Evolutionary conservation across 1,140 invertebrate species (phyloP).

Genomic region (Bombus sibiricus): DNA sequence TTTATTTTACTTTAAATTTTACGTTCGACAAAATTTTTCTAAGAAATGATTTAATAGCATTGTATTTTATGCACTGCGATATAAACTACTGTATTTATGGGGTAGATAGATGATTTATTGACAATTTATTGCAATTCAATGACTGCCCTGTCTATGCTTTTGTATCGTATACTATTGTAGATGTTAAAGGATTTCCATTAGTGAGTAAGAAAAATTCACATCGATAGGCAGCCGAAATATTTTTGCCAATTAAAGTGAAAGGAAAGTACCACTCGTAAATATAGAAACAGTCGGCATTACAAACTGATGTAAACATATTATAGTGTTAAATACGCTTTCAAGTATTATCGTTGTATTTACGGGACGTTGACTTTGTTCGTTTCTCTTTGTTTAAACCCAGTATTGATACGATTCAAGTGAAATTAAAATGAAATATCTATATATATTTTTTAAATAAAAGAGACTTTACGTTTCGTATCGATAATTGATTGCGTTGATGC

Average conservation of each 20-base stretch:
- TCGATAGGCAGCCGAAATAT: not conserved
- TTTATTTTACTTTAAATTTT: too few species aligned
- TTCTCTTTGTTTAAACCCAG: not conserved
- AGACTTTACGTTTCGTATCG: not conserved
- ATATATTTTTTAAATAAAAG: not conserved
- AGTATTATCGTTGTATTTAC: constrained; percentile 13
- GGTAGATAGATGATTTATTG: too few species aligned
- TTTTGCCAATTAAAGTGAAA: constrained; percentile 21
- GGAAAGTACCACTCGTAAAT: constrained; percentile 4
- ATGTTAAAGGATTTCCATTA: too few species aligned
- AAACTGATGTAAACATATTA: not conserved
- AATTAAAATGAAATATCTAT: not conserved
- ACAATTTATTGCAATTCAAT: too few species aligned
- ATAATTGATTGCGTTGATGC: not conserved
- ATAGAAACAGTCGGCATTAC: not conserved
- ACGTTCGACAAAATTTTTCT: too few species aligned
- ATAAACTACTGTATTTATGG: too few species aligned
- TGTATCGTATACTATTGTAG: too few species aligned
- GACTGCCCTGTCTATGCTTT: too few species aligned
- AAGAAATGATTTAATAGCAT: too few species aligned
- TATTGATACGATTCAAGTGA: not conserved
- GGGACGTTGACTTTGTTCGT: constrained; percentile 6
- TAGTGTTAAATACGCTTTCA: not conserved
- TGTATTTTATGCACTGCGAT: too few species aligned
- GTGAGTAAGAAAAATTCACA: too few species aligned